Percentiles rank a stretch among this genome's conserved stretches.
Evolutionary conservation across 2,113 vertebrate genomes (phyloP).

Genomic region (Plecotus auritus): DNA sequence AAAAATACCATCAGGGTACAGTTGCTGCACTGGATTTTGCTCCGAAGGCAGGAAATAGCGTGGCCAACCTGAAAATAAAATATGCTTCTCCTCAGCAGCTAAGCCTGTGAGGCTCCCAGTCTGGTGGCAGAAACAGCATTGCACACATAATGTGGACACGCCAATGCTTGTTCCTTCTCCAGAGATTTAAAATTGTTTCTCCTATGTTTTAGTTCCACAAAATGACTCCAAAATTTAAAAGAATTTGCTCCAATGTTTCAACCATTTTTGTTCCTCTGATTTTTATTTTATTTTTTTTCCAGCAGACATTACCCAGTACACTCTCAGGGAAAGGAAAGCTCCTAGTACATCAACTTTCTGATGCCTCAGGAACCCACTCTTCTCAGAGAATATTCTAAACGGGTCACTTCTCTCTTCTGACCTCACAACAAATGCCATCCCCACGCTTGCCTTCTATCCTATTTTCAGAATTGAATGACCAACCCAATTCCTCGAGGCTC

Average conservation of each 20-base stretch:
- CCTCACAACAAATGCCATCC: conserved; percentile 32
- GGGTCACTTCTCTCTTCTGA: conserved; percentile 40
- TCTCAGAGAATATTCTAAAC: conserved; percentile 25
- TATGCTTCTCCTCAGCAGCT: conserved; percentile 16
- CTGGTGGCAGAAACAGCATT: background rate
- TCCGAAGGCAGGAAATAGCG: conserved; percentile 55
- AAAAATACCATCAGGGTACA: background rate
- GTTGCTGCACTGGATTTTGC: conserved; percentile 41
- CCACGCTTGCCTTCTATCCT: background rate
- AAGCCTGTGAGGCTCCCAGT: background rate
- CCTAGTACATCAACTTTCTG: background rate
- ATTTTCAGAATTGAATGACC: background rate
- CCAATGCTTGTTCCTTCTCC: background rate
- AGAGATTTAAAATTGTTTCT: background rate
- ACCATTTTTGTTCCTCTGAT: background rate
- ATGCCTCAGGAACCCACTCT: background rate
- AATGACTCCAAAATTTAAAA: conserved; percentile 11
- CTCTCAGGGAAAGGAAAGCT: background rate
- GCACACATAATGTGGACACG: background rate
- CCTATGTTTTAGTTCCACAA: conserved; percentile 4
- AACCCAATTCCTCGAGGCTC: background rate
- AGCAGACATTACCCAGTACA: background rate
- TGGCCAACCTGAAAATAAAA: conserved; percentile 17
- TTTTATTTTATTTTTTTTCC: background rate
- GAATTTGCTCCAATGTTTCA: background rate